These are phyloP conservation scores for Porphyrio hochstetteri DNA, from an alignment of 2,113 vertebrate genomes.

Conservation along the genomic window DNA sequence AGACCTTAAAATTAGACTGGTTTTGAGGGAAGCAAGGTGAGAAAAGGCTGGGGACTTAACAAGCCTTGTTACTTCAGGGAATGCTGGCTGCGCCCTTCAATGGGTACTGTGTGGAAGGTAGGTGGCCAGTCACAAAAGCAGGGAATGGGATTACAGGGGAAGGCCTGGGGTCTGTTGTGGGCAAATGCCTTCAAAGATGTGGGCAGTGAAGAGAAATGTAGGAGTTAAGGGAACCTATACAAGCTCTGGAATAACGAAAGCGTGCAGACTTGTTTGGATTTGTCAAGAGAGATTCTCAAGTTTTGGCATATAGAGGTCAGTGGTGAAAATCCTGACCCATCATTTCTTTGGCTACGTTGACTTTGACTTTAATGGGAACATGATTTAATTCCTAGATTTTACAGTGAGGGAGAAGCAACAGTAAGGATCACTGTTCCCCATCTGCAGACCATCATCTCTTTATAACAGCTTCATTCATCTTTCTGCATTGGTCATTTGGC, in stretches of 20 bases:
- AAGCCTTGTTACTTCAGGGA: background rate
- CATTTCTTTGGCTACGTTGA: background rate
- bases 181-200: background rate
- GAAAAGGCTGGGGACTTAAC: background rate
- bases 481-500: background rate
- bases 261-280: background rate
- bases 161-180: background rate
- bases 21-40: background rate
- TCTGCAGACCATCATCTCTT: slow-evolving; percentile 7
- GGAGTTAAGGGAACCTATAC: background rate
- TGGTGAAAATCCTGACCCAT: background rate
- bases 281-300: background rate
- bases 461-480: slow-evolving; percentile 12
- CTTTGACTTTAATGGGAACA: background rate
- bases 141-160: background rate
- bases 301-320: background rate
- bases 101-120: background rate
- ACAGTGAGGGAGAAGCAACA: background rate
- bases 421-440: background rate
- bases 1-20: background rate
- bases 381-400: background rate
- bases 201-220: background rate
- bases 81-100: fast-evolving
- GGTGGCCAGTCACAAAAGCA: background rate
- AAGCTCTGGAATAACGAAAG: background rate